Evolutionary conservation across 2,888 invertebrate genomes (phyloP).

Genomic region (Chorisops tibialis): DNA sequence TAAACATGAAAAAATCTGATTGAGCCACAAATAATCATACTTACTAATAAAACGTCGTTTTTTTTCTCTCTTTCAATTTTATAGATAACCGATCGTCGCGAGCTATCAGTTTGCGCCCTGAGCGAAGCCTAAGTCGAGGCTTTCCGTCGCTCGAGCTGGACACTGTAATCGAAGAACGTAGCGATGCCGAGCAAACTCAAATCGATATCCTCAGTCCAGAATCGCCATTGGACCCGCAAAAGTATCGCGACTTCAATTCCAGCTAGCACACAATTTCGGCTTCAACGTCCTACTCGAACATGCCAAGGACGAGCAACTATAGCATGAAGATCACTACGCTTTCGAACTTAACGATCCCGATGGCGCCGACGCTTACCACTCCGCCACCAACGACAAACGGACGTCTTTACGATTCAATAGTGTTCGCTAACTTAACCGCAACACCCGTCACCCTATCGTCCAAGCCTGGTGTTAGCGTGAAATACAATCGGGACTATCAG

Average conservation of each 20-base stretch:
- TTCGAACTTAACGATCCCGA: background rate
- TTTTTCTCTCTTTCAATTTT: background rate
- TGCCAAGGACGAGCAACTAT: background rate
- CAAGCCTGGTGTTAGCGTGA: slow-evolving; percentile 14
- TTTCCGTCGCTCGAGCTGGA: slow-evolving; percentile 76
- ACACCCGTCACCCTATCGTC: background rate
- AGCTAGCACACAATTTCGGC: slow-evolving; percentile 34
- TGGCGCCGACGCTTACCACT: background rate
- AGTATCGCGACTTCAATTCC: slow-evolving; percentile 48
- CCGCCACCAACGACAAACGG: too few species aligned
- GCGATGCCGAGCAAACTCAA: slow-evolving; percentile 71
- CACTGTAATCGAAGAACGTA: slow-evolving; percentile 79
- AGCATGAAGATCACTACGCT: background rate
- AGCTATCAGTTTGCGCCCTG: slow-evolving; percentile 61
- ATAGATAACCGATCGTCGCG: slow-evolving; percentile 57
- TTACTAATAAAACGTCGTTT: background rate
- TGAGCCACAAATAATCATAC: background rate
- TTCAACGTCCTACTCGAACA: background rate
- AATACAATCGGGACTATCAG: slow-evolving; percentile 29
- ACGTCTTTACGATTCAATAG: slow-evolving; percentile 8
- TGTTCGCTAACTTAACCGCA: background rate
- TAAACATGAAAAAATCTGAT: too few species aligned
- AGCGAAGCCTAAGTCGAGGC: slow-evolving; percentile 67
- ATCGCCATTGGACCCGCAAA: slow-evolving; percentile 48
- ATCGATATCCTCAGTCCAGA: slow-evolving; percentile 51